phyloP scores from a whole-genome alignment of 2,113 vertebrate species.

The Epinephelus lanceolatus region DNA sequence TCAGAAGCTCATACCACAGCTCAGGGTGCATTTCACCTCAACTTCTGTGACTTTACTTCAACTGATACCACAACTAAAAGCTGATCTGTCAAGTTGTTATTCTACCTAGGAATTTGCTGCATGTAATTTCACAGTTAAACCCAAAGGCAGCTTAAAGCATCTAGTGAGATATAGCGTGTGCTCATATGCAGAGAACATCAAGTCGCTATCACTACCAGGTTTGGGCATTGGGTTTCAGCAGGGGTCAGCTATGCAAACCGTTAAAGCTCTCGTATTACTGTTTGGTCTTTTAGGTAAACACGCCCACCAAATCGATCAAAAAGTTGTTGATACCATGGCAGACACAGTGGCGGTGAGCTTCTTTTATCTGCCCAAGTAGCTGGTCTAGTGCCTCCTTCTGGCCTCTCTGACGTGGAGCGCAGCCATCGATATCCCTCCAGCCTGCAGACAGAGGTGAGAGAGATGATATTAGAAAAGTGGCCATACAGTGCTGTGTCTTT shows the following conservation, averaged over 20 bases:
- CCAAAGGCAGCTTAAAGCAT: conserved; percentile 20
- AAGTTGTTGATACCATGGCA: conserved; percentile 88
- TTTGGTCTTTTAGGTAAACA: conserved; percentile 26
- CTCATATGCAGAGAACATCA: conserved; percentile 16
- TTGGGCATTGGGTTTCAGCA: conserved; percentile 23
- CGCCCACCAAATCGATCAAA: conserved; percentile 29
- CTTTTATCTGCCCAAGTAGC: conserved; percentile 90
- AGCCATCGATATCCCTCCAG: conserved; percentile 89
- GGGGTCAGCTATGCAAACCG: conserved; percentile 17
- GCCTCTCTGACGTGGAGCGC: conserved; percentile 84
- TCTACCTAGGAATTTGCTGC: conserved; percentile 15
- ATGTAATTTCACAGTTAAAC: conserved; percentile 27
- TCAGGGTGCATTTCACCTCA: conserved; percentile 20
- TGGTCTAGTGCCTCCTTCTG: conserved; percentile 90
- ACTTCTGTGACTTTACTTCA: neutral
- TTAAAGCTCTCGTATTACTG: conserved; percentile 24
- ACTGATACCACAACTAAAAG: conserved; percentile 18
- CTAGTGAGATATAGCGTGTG: neutral
- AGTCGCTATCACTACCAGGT: conserved; percentile 12
- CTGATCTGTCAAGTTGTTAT: conserved; percentile 41
- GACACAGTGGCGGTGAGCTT: conserved; percentile 88
- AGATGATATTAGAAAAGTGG: neutral
- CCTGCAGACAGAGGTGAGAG: conserved; percentile 74
- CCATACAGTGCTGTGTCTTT: neutral
- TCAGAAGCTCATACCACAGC: conserved; percentile 14